phyloP scores from a whole-genome alignment of 2,113 vertebrate genomes.

The Kryptolebias marmoratus region DNA sequence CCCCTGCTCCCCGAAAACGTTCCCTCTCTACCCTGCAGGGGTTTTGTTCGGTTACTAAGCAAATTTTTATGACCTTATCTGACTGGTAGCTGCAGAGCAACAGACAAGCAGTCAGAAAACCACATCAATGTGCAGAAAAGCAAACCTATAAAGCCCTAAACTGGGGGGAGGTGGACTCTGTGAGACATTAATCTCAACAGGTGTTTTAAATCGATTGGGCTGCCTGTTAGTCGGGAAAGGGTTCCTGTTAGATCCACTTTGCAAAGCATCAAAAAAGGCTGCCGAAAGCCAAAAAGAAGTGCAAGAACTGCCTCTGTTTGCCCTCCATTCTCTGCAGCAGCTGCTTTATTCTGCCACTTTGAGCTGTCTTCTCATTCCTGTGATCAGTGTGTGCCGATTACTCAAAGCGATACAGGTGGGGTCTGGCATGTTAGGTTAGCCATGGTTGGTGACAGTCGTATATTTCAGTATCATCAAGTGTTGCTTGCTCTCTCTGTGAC shows the following conservation, averaged over 20 bases:
- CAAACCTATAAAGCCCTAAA: neutral
- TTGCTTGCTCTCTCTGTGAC: slow-evolving; percentile 92
- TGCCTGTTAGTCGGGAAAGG: slow-evolving; percentile 85
- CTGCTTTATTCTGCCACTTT: slow-evolving; percentile 69
- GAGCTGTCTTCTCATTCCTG: slow-evolving; percentile 74
- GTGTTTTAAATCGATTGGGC: slow-evolving; percentile 53
- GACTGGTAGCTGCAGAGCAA: neutral
- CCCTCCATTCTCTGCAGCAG: slow-evolving; percentile 63
- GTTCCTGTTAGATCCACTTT: slow-evolving; percentile 86
- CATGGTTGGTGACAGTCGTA: slow-evolving; percentile 90
- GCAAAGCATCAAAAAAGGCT: slow-evolving; percentile 70
- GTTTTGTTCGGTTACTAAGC: neutral
- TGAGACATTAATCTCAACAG: slow-evolving; percentile 52
- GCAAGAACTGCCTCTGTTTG: slow-evolving; percentile 53
- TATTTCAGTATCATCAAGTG: slow-evolving; percentile 78
- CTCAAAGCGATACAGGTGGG: slow-evolving; percentile 99
- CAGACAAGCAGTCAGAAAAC: neutral
- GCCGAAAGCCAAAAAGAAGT: slow-evolving; percentile 43
- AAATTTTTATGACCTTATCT: neutral
- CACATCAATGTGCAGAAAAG: neutral
- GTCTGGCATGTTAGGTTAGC: slow-evolving; percentile 92
- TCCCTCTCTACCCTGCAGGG: neutral
- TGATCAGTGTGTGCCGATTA: slow-evolving; percentile 99
- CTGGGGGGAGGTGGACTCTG: slow-evolving; percentile 36
- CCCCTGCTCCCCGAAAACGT: neutral